Conservation (phyloP, 2,797 vertebrate genomes). For the Enteromius paludinosus region DNA sequence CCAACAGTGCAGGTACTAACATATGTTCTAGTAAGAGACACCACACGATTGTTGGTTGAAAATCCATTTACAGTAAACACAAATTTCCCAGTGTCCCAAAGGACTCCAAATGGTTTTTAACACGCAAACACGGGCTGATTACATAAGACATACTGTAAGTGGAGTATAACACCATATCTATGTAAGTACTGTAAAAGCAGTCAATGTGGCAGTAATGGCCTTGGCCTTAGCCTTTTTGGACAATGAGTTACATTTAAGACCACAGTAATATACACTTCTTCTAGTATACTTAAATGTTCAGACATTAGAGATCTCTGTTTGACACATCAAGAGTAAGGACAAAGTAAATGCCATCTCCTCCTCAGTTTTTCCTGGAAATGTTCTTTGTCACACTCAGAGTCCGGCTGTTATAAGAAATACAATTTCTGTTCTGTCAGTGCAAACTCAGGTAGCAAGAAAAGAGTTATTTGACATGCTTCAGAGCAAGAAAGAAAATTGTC, state of each 20-base stretch:
- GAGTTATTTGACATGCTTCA: conserved; percentile 25
- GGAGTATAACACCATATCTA: neutral
- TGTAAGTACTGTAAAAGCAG: conserved; percentile 10
- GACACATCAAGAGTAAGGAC: conserved; percentile 11
- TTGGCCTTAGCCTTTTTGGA: neutral
- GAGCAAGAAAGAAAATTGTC: conserved; percentile 18
- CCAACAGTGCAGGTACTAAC: neutral
- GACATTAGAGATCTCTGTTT: conserved; percentile 6
- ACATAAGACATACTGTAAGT: conserved; percentile 5
- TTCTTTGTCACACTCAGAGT: conserved; percentile 28
- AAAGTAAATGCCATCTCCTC: conserved; percentile 1
- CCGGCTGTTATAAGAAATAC: conserved; percentile 32
- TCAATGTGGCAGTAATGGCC: neutral
- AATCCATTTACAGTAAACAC: conserved; percentile 7
- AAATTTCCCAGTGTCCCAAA: neutral
- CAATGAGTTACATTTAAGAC: conserved; percentile 11
- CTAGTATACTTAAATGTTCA: conserved; percentile 3
- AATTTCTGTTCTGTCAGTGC: conserved; percentile 38
- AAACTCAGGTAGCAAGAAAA: conserved; percentile 10
- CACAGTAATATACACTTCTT: neutral
- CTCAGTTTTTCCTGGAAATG: conserved; percentile 19
- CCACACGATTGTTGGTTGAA: neutral
- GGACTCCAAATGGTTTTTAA: neutral
- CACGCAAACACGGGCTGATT: neutral
- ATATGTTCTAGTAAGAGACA: conserved; percentile 3